Percentiles rank a stretch among this genome's conserved stretches.
Conservation (phyloP, 2,113 vertebrate species). For the Edolisoma coerulescens region DNA sequence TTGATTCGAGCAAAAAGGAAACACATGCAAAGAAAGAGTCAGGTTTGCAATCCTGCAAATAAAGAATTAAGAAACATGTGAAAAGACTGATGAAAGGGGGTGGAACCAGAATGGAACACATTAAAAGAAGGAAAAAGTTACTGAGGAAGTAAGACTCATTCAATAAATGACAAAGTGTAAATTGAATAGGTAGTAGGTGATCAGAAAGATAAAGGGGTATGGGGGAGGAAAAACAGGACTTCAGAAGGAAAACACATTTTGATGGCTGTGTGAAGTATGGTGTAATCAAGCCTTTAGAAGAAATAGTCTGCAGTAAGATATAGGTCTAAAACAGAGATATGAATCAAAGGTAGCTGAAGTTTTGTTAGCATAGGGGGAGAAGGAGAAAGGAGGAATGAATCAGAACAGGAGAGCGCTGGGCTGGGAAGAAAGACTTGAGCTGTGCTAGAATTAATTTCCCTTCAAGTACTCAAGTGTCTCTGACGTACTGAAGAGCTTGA, state of each 20-base stretch:
- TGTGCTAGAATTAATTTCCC: neutral
- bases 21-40: neutral
- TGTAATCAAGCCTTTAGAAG: neutral
- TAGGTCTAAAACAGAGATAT: neutral
- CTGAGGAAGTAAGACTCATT: neutral
- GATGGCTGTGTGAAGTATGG: neutral
- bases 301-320: neutral
- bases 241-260: neutral
- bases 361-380: neutral
- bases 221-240: rapidly evolving
- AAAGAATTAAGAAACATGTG: neutral
- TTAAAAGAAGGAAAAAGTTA: neutral
- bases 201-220: neutral
- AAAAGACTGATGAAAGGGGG: neutral
- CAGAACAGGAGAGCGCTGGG: neutral
- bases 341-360: neutral
- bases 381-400: neutral
- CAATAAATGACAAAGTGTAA: neutral
- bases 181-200: neutral
- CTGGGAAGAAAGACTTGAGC: neutral
- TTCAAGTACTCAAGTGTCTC: neutral
- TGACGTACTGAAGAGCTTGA: neutral
- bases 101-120: neutral
- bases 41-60: neutral
- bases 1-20: neutral